phyloP scores from a whole-genome alignment of 1,140 invertebrate species.

The Scaptomyza pallida region DNA sequence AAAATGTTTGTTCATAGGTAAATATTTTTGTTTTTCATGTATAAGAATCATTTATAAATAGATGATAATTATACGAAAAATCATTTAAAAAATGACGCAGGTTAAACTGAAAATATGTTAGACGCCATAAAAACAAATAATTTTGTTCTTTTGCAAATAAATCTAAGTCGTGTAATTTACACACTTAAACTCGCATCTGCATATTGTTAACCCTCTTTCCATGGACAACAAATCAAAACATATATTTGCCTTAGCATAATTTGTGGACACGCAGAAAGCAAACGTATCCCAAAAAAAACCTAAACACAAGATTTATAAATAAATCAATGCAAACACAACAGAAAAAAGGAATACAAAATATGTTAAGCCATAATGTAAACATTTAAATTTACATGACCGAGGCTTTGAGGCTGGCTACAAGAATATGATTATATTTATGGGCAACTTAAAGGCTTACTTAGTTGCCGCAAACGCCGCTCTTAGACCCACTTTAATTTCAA shows the following conservation, averaged over 20 bases:
- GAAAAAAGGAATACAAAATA: slow-evolving; percentile 12
- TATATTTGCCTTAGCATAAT: slow-evolving; percentile 58
- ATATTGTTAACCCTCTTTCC: not conserved
- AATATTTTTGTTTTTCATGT: too few species aligned
- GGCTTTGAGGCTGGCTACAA: slow-evolving; percentile 15
- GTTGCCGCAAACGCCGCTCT: slow-evolving; percentile 28
- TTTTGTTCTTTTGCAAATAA: not conserved
- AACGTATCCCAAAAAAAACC: slow-evolving; percentile 10
- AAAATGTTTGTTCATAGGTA: too few species aligned
- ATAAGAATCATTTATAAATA: too few species aligned
- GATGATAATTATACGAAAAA: too few species aligned
- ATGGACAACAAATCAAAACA: slow-evolving; percentile 31
- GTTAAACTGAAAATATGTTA: too few species aligned
- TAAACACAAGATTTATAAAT: slow-evolving; percentile 38
- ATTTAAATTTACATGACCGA: slow-evolving; percentile 52
- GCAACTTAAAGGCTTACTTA: slow-evolving; percentile 58
- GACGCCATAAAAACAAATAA: too few species aligned
- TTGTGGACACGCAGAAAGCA: slow-evolving; percentile 35
- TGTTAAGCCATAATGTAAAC: slow-evolving; percentile 55
- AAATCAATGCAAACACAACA: slow-evolving; percentile 49
- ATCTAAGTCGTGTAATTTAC: not conserved
- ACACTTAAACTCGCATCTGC: not conserved
- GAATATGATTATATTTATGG: slow-evolving; percentile 50
- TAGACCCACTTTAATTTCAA: slow-evolving; percentile 65
- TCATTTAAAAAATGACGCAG: too few species aligned